These are phyloP conservation scores for Valencia hispanica DNA, from an alignment of 2,797 vertebrate species.

Conservation along the genomic window DNA sequence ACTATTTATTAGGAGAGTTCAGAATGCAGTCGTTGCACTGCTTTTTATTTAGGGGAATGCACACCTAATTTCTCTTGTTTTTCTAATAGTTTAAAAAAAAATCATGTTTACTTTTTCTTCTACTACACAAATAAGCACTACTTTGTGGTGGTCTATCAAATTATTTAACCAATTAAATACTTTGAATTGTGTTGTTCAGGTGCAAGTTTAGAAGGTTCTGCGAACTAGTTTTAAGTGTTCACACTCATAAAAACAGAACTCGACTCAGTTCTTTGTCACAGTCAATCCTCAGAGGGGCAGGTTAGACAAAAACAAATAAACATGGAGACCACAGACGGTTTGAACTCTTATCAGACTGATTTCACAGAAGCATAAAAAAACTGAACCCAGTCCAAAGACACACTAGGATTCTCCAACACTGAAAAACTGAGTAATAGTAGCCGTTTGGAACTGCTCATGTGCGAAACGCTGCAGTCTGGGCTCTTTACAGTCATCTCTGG, in stretches of 20 bases:
- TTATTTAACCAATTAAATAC: background rate
- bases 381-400: background rate
- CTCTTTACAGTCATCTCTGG: too few species aligned
- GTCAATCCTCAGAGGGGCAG: slow-evolving; percentile 5
- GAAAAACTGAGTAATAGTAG: background rate
- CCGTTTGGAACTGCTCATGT: background rate
- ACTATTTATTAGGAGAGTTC: background rate
- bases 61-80: background rate
- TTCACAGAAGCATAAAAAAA: background rate
- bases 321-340: slow-evolving; percentile 19
- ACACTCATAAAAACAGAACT: slow-evolving; percentile 21
- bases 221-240: slow-evolving; percentile 46
- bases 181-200: background rate
- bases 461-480: too few species aligned
- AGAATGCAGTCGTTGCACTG: background rate
- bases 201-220: background rate
- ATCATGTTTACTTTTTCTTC: background rate
- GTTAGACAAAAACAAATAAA: slow-evolving; percentile 40
- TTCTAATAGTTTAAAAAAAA: too few species aligned
- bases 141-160: background rate
- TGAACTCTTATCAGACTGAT: slow-evolving; percentile 11
- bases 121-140: background rate
- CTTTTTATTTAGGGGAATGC: background rate
- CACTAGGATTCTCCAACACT: background rate
- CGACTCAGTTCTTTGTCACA: slow-evolving; percentile 13